A percentile compares a stretch with the other conserved stretches of the same genome.
Evolutionary conservation across 2,797 vertebrate species (phyloP).

Genomic region (Choloepus didactylus): DNA sequence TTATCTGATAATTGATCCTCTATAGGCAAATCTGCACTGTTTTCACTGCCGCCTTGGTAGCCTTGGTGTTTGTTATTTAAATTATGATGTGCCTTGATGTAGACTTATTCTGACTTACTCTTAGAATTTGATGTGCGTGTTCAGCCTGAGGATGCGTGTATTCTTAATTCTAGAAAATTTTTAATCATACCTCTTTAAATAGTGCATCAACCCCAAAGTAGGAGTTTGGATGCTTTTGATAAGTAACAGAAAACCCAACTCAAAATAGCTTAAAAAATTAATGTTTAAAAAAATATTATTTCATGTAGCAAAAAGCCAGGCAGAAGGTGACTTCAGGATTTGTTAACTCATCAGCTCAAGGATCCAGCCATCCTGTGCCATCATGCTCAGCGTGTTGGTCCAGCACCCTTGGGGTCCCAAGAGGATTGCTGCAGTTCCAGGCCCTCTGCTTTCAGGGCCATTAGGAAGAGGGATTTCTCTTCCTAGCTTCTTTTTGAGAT

Average conservation of each 20-base stretch:
- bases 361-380: neutral
- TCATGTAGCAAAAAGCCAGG: neutral
- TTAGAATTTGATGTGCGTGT: neutral
- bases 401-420: neutral
- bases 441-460: neutral
- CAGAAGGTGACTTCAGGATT: neutral
- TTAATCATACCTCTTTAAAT: neutral
- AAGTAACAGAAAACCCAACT: neutral
- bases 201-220: neutral
- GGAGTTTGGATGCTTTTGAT: neutral
- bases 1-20: neutral
- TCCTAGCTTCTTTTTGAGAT: neutral
- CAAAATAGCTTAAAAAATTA: neutral
- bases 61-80: neutral
- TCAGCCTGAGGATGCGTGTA: neutral
- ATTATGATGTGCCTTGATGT: neutral
- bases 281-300: neutral
- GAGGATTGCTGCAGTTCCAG: too few relatives aligned
- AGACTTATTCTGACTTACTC: neutral
- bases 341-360: neutral
- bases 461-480: neutral
- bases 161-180: conserved; percentile 18
- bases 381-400: neutral
- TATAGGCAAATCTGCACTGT: neutral
- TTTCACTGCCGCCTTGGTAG: neutral